Percentiles rank a stretch among this genome's conserved stretches.
These are phyloP conservation scores for Eurytemora carolleeae DNA, from an alignment of 1,140 invertebrate genomes.

Conservation along the genomic window DNA sequence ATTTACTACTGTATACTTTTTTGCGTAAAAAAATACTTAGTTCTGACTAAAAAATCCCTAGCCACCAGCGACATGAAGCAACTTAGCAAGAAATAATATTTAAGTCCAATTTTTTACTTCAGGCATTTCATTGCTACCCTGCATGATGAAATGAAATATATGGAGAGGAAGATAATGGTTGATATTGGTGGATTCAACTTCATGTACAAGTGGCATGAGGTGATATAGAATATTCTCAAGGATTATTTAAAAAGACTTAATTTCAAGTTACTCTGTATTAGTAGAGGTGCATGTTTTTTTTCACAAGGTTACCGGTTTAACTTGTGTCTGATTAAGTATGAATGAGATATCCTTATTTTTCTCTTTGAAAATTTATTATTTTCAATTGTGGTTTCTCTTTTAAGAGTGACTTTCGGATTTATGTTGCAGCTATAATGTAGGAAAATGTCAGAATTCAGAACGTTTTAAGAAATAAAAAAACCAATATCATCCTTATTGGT, in stretches of 20 bases:
- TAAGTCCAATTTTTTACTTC: too few relatives aligned
- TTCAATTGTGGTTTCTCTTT: too few relatives aligned
- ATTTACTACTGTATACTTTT: too few relatives aligned
- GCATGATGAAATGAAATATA: background rate
- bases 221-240: too few relatives aligned
- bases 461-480: too few relatives aligned
- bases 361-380: background rate
- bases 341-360: background rate
- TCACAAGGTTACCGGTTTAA: background rate
- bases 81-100: background rate
- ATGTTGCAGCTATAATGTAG: too few relatives aligned
- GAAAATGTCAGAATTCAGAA: too few relatives aligned
- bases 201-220: background rate
- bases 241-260: too few relatives aligned
- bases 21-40: too few relatives aligned
- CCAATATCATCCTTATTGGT: too few relatives aligned
- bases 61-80: constrained; percentile 96
- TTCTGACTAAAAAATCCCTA: constrained; percentile 69
- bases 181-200: background rate
- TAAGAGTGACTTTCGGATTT: too few relatives aligned
- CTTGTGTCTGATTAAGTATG: background rate
- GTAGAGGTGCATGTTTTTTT: background rate
- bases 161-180: background rate
- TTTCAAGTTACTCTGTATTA: too few relatives aligned
- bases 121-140: constrained; percentile 65